A percentile compares a stretch with the other conserved stretches of the same genome.
Conservation (phyloP, 2,113 vertebrate species). For the Delphinus delphis region DNA sequence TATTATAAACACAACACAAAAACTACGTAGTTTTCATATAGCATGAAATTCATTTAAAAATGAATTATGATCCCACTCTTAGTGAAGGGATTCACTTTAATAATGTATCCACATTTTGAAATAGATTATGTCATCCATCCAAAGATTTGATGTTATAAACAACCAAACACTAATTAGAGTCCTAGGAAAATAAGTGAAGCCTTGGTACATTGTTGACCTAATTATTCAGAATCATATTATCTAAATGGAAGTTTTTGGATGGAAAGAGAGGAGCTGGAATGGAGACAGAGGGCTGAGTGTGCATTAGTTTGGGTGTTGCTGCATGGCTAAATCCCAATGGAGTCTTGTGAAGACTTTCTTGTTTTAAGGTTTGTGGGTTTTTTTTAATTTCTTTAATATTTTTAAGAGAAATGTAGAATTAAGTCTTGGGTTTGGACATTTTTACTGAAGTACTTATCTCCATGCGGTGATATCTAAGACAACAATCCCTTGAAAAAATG, state of each 20-base stretch:
- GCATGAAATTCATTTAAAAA: not conserved
- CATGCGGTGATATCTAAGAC: not conserved
- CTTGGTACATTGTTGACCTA: not conserved
- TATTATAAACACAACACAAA: not conserved
- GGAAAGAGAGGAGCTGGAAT: not conserved
- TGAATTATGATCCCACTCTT: not conserved
- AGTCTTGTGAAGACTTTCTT: not conserved
- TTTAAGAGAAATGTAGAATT: not conserved
- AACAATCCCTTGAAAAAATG: not conserved
- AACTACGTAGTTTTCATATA: not conserved
- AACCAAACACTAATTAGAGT: not conserved
- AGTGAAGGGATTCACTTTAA: not conserved
- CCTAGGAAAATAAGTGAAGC: not conserved
- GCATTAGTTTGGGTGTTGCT: fast-evolving
- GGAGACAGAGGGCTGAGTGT: not conserved
- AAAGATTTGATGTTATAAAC: conserved; percentile 12
- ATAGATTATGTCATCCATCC: not conserved
- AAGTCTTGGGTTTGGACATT: not conserved
- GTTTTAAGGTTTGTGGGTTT: not conserved
- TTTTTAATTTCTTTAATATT: not conserved
- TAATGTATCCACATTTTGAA: conserved; percentile 25
- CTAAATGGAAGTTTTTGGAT: not conserved
- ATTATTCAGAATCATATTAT: not conserved
- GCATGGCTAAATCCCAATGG: not conserved
- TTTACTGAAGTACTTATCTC: not conserved